Evolutionary conservation across 2,113 vertebrate genomes (phyloP).

Genomic region (Setophaga kirtlandii): DNA sequence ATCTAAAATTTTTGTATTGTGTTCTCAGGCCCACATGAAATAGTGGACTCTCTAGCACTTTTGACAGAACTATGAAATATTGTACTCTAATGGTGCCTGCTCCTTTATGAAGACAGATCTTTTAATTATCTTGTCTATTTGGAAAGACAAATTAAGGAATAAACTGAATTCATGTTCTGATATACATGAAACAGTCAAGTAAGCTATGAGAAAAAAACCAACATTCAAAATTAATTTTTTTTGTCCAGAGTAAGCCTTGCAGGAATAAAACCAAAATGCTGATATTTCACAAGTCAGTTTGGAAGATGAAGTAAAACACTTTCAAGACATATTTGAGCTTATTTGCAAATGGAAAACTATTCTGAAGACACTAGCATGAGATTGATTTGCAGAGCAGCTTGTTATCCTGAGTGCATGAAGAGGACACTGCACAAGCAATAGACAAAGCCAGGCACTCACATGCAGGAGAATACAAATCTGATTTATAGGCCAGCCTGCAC

Average conservation of each 20-base stretch:
- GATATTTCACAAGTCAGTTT: not conserved
- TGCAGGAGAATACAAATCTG: not conserved
- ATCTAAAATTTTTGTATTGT: not conserved
- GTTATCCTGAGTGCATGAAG: not conserved
- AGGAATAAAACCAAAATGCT: not conserved
- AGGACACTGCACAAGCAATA: not conserved
- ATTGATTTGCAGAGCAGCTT: not conserved
- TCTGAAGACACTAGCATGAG: not conserved
- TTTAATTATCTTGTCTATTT: not conserved
- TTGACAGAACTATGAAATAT: not conserved
- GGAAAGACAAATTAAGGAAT: not conserved
- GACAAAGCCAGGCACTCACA: not conserved
- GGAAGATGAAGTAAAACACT: conserved; percentile 14
- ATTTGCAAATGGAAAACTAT: conserved; percentile 8
- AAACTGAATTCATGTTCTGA: not conserved
- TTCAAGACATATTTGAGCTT: conserved; percentile 12
- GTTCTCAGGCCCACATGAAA: not conserved
- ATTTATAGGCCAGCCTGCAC: not conserved
- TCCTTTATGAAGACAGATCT: not conserved
- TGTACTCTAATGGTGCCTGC: not conserved
- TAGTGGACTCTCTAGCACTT: not conserved
- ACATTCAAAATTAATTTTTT: not conserved
- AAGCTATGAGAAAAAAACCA: not conserved
- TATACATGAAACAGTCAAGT: not conserved
- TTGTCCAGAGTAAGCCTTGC: not conserved